Evolutionary conservation across 2,888 invertebrate species (phyloP), one percentile per base, ranked within the genome.

Genomic region (Xylota segnis): DNA sequence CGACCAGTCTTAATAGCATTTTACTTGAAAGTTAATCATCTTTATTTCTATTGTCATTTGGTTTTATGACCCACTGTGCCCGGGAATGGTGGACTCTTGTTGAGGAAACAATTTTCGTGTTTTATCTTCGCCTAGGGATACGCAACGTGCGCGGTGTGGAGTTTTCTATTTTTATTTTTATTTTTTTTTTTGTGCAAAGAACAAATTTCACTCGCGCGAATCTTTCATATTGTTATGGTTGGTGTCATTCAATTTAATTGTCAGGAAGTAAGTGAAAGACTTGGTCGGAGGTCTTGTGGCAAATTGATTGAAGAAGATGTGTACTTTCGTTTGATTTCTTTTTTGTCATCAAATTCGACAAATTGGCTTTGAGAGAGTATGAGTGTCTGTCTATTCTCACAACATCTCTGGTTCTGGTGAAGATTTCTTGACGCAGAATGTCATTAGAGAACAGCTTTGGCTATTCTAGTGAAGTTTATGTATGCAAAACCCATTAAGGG

Each of bases 21-120:
- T 65, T 50, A 47, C 71, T 72, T 43, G 65, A 79, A 72, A 65
- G 78, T 71, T 71, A 71, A 79, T 71, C 72, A 72, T 79, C 58
- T 79, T 72, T 72, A 71, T 72, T 65, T 72, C 29, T 71, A 65
- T 65, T 79, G 72, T 65, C 58, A 32, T 59, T 72, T 40, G 40
- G 47, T 79, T 79, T 71, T 56, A 71, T 16, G 78, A 63, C 52
- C 52, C 65, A 4, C 65, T 16, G 23, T 34, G 23, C 18, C 9
- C 43, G n/a, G 68, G 10, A 56, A 66, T 50, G 32, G 32, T 18
- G 16, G 68, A 43, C 45, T 32, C 23, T 47, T 47, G 47, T 58
- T 47, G 71, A 37, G 47, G 47, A 58, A 23, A 59, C 47, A 71
- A 54, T 56, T 45, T 56, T 56, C 43, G 29, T 43, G 27, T 66